Percentiles rank a stretch among this genome's conserved stretches.
Conservation (phyloP, 2,113 vertebrate species). For the Hemiscyllium ocellatum region DNA sequence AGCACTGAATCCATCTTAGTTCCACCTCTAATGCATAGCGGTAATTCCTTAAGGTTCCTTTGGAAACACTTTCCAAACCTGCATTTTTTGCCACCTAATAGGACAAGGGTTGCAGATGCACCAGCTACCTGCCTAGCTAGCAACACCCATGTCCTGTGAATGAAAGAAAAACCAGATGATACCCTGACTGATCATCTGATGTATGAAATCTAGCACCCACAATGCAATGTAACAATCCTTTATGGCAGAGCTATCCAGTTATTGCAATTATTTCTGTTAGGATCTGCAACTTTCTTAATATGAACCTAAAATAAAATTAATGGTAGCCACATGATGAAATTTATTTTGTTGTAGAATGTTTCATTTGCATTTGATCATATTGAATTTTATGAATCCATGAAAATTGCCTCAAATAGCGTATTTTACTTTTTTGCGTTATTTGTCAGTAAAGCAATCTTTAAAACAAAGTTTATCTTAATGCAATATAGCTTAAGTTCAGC, state of each 20-base stretch:
- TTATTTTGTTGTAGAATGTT: not conserved
- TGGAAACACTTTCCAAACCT: too few relatives aligned
- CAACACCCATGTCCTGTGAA: not conserved
- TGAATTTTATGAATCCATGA: not conserved
- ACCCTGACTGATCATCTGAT: too few relatives aligned
- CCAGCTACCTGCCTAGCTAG: too few relatives aligned
- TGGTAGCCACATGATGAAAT: not conserved
- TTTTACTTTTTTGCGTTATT: not conserved
- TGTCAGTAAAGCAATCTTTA: not conserved
- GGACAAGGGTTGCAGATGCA: not conserved
- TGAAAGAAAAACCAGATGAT: not conserved
- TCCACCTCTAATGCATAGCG: not conserved
- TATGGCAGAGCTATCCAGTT: not conserved
- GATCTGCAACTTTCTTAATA: not conserved
- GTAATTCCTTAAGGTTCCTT: too few relatives aligned
- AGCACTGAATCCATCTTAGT: too few relatives aligned
- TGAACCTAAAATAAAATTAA: not conserved
- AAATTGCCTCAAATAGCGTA: not conserved
- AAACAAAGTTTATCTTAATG: not conserved
- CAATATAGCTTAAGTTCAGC: not conserved
- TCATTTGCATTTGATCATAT: not conserved
- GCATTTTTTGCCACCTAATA: too few relatives aligned
- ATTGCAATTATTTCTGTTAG: not conserved
- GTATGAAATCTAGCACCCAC: not conserved
- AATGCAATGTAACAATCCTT: not conserved